These are phyloP conservation scores for Sander lucioperca DNA, from an alignment of 2,113 vertebrate genomes.

Conservation along the genomic window DNA sequence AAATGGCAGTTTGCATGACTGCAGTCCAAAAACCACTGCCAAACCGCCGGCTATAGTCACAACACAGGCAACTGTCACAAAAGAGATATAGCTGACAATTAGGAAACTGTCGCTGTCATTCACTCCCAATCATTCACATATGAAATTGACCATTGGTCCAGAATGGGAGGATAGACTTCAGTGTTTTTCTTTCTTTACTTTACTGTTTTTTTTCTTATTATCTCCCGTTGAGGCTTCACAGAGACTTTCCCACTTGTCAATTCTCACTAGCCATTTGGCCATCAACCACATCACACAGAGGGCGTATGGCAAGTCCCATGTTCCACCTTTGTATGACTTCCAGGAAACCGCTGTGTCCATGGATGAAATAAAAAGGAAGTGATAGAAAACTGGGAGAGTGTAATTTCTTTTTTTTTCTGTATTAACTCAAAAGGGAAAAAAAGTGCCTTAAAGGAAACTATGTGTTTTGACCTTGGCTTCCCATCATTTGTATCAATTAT, in stretches of 20 bases:
- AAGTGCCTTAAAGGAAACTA: not conserved
- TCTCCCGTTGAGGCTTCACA: constrained; percentile 60
- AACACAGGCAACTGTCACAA: constrained; percentile 27
- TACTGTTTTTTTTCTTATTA: constrained; percentile 49
- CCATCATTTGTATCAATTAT: not conserved
- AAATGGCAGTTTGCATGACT: constrained; percentile 28
- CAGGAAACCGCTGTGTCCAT: constrained; percentile 2
- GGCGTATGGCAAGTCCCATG: constrained; percentile 24
- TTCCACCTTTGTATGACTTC: constrained; percentile 18
- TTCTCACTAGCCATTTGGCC: constrained; percentile 26
- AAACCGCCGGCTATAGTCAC: constrained; percentile 11
- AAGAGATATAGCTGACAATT: constrained; percentile 47
- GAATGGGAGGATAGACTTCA: constrained; percentile 30
- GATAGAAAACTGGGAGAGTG: not conserved
- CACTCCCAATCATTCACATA: constrained; percentile 36
- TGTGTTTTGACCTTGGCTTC: not conserved
- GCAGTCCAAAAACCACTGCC: constrained; percentile 30
- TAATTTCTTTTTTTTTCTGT: not conserved
- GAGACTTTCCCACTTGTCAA: constrained; percentile 59
- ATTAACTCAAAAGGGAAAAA: constrained; percentile 6
- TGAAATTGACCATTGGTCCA: constrained; percentile 25
- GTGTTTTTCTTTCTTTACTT: not conserved
- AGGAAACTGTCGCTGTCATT: constrained; percentile 46
- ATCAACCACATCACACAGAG: not conserved
- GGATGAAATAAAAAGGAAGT: not conserved